phyloP scores from a whole-genome alignment of 2,888 invertebrate species.

The Perithous albicinctus region DNA sequence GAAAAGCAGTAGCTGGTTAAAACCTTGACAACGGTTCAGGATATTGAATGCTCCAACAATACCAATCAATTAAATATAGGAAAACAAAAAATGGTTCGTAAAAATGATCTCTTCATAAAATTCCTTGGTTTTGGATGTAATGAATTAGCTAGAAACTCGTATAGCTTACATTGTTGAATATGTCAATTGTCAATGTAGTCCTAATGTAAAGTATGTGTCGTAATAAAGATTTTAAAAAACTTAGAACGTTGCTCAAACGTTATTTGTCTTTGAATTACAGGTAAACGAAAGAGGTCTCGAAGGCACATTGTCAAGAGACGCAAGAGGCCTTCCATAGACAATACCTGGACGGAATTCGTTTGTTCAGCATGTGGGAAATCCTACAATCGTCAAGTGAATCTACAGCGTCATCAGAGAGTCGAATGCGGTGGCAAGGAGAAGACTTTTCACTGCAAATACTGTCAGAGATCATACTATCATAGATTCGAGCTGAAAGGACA shows the following conservation, averaged over 20 bases:
- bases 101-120: not conserved
- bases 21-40: not conserved
- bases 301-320: not conserved
- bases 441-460: slow-evolving; percentile 82
- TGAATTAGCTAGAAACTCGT: not conserved
- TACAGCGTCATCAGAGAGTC: slow-evolving; percentile 72
- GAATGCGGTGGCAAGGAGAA: slow-evolving; percentile 80
- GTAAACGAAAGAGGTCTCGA: not conserved
- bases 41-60: not conserved
- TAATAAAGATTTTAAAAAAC: not conserved
- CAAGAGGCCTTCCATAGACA: not conserved
- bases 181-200: not conserved
- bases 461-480: slow-evolving; percentile 84
- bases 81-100: not conserved
- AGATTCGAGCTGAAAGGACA: slow-evolving; percentile 83
- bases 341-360: slow-evolving; percentile 44
- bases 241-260: slow-evolving; percentile 1
- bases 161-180: not conserved
- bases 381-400: slow-evolving; percentile 70
- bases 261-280: slow-evolving; percentile 33
- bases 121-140: not conserved
- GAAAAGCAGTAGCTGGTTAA: not conserved
- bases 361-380: slow-evolving; percentile 70
- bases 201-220: not conserved
- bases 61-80: not conserved